Base-by-base conservation (phyloP, 2,888 invertebrate species). In the Microplitis deprimator region DNA sequence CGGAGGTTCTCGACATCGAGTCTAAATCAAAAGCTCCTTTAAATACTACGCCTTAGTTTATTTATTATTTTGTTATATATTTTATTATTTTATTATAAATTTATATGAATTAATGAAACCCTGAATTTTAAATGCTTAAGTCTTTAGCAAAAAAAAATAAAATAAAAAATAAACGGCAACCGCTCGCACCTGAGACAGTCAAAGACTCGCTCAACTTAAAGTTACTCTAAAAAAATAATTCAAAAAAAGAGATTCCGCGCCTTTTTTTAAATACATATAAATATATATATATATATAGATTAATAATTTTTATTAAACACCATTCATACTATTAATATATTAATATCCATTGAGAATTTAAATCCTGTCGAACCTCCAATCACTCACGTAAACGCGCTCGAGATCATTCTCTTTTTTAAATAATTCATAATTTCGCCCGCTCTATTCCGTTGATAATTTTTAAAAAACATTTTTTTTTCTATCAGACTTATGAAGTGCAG, bases 1-100 rank as follows among this genome's bases (percentile, higher is more conserved):
- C 89, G 87, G 88, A 89, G 89, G 84, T 89, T 89, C 89, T 80
- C 85, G 87, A 83, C 87, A 83, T 82, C 82, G 50, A 50, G 13
- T 10, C 10, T 50, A 10, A 50, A 50, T 10, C 13, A 50, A 50
- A 13, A 8, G 50, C 10, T 10, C 13, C 13, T 50, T 10, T 50
- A 50, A 50, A 50, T 50, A 50, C 50, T 50, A 50, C 13, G 50
- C 8, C 29, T 10, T 50, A 50, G 10, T 13, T 50, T 50, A 50
- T 13, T 50, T 13, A 60, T 59, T 67, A 64, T 40, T 73, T 68
- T 40, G 20, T 69, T 8, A 13, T 76, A 67, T 61, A 62, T 40
- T 69, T 65, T 68, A 64, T 50, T 29, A 40, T 20, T 68, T 64
- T 39, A 50, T 64, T 39, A 50, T 50, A 50, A 69, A 41, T 50